Evolutionary conservation across 2,888 invertebrate species (phyloP).

Genomic region (Sisyra nigra): DNA sequence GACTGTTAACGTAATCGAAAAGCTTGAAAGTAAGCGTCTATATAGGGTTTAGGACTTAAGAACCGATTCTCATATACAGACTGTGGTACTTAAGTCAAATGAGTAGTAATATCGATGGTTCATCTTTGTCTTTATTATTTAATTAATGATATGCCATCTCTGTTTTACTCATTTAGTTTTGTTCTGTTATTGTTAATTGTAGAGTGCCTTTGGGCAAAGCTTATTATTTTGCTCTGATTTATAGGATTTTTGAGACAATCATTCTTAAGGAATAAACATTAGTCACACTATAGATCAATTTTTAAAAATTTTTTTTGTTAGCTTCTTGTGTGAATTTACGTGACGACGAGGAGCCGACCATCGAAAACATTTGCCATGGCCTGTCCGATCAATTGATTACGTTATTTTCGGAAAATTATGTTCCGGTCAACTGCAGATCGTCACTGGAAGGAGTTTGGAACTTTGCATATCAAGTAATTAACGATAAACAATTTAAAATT

Average conservation of each 20-base stretch:
- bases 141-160: background rate
- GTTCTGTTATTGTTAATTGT: no score
- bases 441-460: slow-evolving; percentile 94
- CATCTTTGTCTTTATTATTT: no score
- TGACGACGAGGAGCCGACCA: slow-evolving; percentile 44
- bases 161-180: background rate
- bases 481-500: background rate
- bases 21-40: slow-evolving; percentile 66
- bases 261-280: no score
- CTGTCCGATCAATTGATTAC: slow-evolving; percentile 72
- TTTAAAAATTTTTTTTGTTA: no score
- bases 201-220: no score
- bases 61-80: no score
- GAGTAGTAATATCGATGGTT: no score
- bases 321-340: slow-evolving; percentile 60
- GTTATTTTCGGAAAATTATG: slow-evolving; percentile 76
- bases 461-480: slow-evolving; percentile 61
- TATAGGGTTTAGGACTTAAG: no score
- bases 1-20: slow-evolving; percentile 78
- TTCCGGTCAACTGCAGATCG: slow-evolving; percentile 80
- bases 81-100: no score
- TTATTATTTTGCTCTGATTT: no score
- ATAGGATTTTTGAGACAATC: no score
- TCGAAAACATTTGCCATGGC: slow-evolving; percentile 59
- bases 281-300: no score